Percentiles rank a stretch among this genome's conserved stretches.
Evolutionary conservation across 2,113 vertebrate genomes (phyloP).

Genomic region (Prietella phreatophila): DNA sequence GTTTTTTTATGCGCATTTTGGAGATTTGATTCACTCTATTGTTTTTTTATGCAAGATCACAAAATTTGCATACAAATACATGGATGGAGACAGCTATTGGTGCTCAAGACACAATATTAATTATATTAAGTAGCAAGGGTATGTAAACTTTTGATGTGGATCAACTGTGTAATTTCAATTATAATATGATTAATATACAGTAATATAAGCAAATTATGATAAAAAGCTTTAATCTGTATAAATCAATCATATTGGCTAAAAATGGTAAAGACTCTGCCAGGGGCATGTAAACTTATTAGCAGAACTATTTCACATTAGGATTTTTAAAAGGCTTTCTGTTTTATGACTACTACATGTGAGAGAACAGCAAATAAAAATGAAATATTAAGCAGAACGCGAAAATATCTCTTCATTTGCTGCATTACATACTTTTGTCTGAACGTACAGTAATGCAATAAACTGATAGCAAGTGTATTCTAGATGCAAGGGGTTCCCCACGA

Average conservation of each 20-base stretch:
- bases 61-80: too few relatives aligned
- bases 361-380: neutral
- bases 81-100: neutral
- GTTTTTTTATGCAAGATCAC: too few relatives aligned
- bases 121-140: neutral
- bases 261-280: neutral
- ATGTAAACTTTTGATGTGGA: neutral
- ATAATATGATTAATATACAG: neutral
- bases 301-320: neutral
- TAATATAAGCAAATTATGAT: too few relatives aligned
- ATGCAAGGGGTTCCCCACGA: too few relatives aligned
- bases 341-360: neutral
- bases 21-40: too few relatives aligned
- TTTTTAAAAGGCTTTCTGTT: neutral
- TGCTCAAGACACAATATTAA: neutral
- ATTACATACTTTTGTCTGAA: conserved; percentile 21
- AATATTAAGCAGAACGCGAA: neutral
- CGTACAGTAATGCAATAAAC: neutral
- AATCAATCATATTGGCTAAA: too few relatives aligned
- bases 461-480: conserved; percentile 27
- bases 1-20: too few relatives aligned
- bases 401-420: neutral
- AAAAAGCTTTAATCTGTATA: too few relatives aligned
- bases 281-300: neutral
- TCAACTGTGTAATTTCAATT: neutral